Evolutionary conservation across 2,888 invertebrate genomes (phyloP), one percentile per base, ranked within the genome.

Genomic region (Hypena proboscidalis): DNA sequence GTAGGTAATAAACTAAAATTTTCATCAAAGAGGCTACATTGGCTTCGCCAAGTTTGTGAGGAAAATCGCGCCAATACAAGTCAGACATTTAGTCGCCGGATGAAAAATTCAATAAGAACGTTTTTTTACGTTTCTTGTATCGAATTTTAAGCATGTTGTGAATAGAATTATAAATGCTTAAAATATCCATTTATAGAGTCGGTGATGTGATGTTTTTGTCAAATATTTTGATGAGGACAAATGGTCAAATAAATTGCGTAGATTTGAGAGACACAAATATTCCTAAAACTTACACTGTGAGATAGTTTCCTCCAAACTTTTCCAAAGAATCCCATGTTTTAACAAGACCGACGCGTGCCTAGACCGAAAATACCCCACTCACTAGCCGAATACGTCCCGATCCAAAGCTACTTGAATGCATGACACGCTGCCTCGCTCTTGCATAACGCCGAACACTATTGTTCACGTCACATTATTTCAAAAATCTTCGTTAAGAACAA

Each of bases 251-350:
- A 22, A 22, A 22, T 4, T 3, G 9, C 22, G 22, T n/a, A 8
- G 9, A 5, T 45, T 25, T 23, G 15, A 23, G 8, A 8, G 8
- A 8, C 14, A 7, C 21, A 10, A 2, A 5, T 17, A 37, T 14
- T n/a, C n/a, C n/a, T n/a, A n/a, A n/a, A 13, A 60, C 80, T 79
- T 63, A 80, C 81, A 47, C 57, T 55, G 22, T 62, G 64, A 41
- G 72, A 77, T 43, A 80, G 51, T 55, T 77, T 80, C 57, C 61
- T 60, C 45, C 75, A 60, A 44, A 77, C 65, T 61, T 74, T 79
- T 66, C 71, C 74, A 19, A 81, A 32, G 42, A 76, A 77, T 47
- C 76, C 75, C 81, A 81, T 81, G 7, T 43, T 45, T 44, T 41
- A 22, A 52, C 44, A 51, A 49, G 55, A 43, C 39, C 37, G 38